Evolutionary conservation across 53 echinoderm and acorn worm species (phyloP).

Genomic region (Echinarachnius parma): DNA sequence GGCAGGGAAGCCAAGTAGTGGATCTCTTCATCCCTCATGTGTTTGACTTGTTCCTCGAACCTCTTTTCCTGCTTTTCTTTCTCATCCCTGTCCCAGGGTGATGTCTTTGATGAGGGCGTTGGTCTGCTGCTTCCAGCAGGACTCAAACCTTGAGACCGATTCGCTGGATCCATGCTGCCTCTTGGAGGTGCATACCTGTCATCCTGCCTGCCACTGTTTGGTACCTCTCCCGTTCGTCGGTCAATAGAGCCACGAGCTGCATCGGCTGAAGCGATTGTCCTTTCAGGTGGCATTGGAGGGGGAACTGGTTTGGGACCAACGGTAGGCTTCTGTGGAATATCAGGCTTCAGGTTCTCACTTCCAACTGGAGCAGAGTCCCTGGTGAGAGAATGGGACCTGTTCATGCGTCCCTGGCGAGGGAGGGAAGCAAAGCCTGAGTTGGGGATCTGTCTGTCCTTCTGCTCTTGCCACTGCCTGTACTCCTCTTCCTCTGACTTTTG

Average conservation of each 20-base stretch:
- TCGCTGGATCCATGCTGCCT: constrained; percentile 12
- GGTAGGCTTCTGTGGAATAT: constrained; percentile 72
- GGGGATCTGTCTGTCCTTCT: constrained; percentile 21
- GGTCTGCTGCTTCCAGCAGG: constrained; percentile 4
- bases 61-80: constrained; percentile 71
- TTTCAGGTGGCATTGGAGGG: constrained; percentile 65
- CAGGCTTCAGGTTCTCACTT: constrained; percentile 58
- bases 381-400: constrained; percentile 57
- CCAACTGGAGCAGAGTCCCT: constrained; percentile 41
- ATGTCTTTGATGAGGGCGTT: constrained; percentile 24
- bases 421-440: constrained; percentile 75
- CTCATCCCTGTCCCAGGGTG: constrained; percentile 76
- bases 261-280: constrained; percentile 39
- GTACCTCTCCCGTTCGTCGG: neutral
- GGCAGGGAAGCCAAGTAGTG: constrained; percentile 57
- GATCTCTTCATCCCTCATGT: constrained; percentile 68
- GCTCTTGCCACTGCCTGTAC: constrained; percentile 45
- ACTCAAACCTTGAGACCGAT: neutral
- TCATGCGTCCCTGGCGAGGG: constrained; percentile 82
- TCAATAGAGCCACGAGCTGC: constrained; percentile 12
- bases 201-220: neutral
- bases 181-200: constrained; percentile 7
- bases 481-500: constrained; percentile 54
- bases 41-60: constrained; percentile 70
- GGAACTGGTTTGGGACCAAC: constrained; percentile 77